phyloP scores from a whole-genome alignment of 2,888 invertebrate genomes.

The Lydus trimaculatus region DNA sequence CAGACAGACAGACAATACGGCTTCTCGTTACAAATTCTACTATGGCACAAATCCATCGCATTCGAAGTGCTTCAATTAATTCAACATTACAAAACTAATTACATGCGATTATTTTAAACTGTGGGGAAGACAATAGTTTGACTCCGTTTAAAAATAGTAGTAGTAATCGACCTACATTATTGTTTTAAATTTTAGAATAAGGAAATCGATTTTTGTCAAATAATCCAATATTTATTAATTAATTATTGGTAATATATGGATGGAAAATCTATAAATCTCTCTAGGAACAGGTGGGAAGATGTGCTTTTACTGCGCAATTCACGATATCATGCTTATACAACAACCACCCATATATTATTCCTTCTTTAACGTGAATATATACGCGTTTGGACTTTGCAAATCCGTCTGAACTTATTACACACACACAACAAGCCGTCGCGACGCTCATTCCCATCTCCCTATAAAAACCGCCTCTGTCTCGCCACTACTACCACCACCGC shows the following conservation, averaged over 20 bases:
- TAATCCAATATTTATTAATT: background rate
- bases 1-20: background rate
- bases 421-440: too few relatives aligned
- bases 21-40: background rate
- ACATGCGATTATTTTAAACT: background rate
- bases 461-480: conserved; percentile 29
- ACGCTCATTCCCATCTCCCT: conserved; percentile 13
- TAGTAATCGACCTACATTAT: conserved; percentile 30
- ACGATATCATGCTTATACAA: background rate
- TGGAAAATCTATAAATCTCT: background rate
- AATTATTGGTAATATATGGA: background rate
- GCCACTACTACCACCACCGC: conserved; percentile 9
- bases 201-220: conserved; percentile 19
- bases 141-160: background rate
- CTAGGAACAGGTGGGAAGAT: background rate
- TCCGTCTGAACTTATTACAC: background rate
- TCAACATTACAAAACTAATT: background rate
- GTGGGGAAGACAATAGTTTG: background rate
- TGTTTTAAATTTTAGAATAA: conserved; percentile 39
- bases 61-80: conserved; percentile 1
- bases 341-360: background rate
- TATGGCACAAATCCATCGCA: background rate
- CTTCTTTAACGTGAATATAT: too few relatives aligned
- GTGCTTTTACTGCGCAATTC: background rate
- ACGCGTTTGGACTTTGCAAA: conserved; percentile 17